Base-by-base conservation (phyloP, 1,140 invertebrate species). In the Drosophila fuyamai region DNA sequence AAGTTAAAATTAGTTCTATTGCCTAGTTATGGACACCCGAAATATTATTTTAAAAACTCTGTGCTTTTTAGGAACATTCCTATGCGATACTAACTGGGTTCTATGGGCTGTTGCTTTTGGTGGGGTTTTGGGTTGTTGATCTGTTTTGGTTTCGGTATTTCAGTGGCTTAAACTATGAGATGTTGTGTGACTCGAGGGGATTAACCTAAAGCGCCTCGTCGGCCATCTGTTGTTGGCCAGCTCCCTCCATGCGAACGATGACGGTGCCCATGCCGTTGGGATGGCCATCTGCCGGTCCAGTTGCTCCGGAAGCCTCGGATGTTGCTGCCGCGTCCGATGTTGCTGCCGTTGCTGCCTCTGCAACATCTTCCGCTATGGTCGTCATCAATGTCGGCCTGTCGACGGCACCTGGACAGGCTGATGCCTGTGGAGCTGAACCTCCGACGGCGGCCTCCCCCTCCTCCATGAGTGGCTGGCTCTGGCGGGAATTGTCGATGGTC, bases 381-480 rank as follows among this genome's bases (percentile, higher is more conserved):
- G 61, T 83, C 86, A 90, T 82, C 74, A 79, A 47, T 44, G 76
- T 77, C 32, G 78, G 61, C 56, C 68, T 44, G 46, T 40, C 55
- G 13, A 7, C 71, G 32, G 43, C 29, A 55, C 29, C 62, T 41
- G 53, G 13, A 5, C 6, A 62, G 12, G 46, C n/a, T 10, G 16
- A 27, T 18, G 47, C 53, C n/a, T 36, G 27, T 4, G 46, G 8
- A 23, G 43, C 43, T 10, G 59, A 6, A 32, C 46, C 65, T 1
- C 29, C 18, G 36, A 27, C 16, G 5, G 27, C 43, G 41, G 59
- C 41, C 16, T 76, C 91, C 65, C 70, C 68, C 76, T 92, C 89
- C 73, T 89, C 89, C 89, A 92, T 92, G 14, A 92, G 76, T 14
- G 91, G 91, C 56, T 92, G 91, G 5, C 79, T 70, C 32, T 90